Evolutionary conservation across 2,888 invertebrate species (phyloP), one percentile per base, ranked within the genome.

Genomic region (Cryptophagus acutangulus): DNA sequence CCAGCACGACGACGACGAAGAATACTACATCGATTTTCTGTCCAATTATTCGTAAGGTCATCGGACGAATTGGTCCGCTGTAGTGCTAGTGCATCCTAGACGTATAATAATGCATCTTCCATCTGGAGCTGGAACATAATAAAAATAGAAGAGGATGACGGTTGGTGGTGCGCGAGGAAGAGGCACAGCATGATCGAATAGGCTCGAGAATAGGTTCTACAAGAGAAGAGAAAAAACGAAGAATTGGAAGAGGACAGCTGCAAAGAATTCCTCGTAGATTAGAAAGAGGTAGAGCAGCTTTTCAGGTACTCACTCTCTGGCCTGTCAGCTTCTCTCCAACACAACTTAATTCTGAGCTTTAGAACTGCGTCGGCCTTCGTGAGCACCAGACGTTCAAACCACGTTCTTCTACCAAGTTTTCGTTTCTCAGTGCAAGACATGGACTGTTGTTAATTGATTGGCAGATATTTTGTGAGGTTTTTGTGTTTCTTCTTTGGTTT

Each of bases 301-400:
- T 31, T 31, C 31, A 31, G 31, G 31, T 31, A 31, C 12, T 15
- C 12, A 31, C 31, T 10, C n/a, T n/a, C 12, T 8, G 4, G 31
- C 31, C 51, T 53, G 53, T 53, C 65, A 65, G 61, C 59, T 57
- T 59, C 61, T 53, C 55, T 57, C 58, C 57, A 58, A 62, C 67
- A 67, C 67, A 67, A 67, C 67, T 67, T 66, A 67, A 67, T 67
- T 62, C 31, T 31, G 39, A 40, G 52, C 41, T 54, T 57, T 62
- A 64, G 59, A 58, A 52, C 52, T 58, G 60, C 55, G 60, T 53
- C 49, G 51, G 51, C 48, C 45, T 41, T 41, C 51, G 57, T 44
- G 26, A 45, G 45, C 57, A 46, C 38, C 46, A 48, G 58, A 55
- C 55, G 56, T 42, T 26, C 35, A 33, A 31, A n/a, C n/a, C n/a